These are phyloP conservation scores for Salticus scenicus DNA, from an alignment of 2,888 invertebrate genomes.

Conservation along the genomic window DNA sequence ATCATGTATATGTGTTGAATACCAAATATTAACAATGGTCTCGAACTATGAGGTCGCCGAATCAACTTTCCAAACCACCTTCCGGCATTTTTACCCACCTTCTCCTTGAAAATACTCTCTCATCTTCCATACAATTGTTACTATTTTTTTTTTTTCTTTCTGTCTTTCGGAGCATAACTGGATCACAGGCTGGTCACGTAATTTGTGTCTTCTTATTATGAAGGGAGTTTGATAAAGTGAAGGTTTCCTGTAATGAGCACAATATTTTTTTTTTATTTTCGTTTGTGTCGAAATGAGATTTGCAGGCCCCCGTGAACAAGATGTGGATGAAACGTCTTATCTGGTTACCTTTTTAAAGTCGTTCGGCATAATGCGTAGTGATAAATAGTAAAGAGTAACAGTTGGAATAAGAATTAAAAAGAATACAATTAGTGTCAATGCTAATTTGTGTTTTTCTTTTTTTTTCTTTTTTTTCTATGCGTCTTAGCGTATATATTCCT, in stretches of 20 bases:
- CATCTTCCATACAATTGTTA: not conserved
- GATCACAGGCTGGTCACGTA: constrained; percentile 20
- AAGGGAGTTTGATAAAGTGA: constrained; percentile 6
- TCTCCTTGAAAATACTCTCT: constrained; percentile 1
- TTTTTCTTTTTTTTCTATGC: too few relatives aligned
- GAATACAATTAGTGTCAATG: not conserved
- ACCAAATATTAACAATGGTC: not conserved
- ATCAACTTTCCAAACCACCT: constrained; percentile 1
- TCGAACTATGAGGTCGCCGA: constrained; percentile 9
- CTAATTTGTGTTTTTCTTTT: not conserved
- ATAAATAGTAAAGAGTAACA: not conserved
- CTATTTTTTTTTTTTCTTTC: not conserved
- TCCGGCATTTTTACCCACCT: constrained; percentile 8
- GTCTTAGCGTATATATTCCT: too few relatives aligned
- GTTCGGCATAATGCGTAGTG: not conserved
- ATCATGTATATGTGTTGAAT: not conserved
- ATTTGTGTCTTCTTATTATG: constrained; percentile 25
- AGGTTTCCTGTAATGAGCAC: constrained; percentile 15
- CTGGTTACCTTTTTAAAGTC: not conserved
- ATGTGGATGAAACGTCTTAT: not conserved
- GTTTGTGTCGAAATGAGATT: constrained; percentile 12
- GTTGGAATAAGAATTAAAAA: constrained; percentile 8
- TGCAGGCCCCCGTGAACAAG: not conserved
- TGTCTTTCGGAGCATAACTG: not conserved
- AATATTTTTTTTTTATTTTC: not conserved